phyloP scores from a whole-genome alignment of 2,888 invertebrate genomes.

The Polylopha cassiicola region DNA sequence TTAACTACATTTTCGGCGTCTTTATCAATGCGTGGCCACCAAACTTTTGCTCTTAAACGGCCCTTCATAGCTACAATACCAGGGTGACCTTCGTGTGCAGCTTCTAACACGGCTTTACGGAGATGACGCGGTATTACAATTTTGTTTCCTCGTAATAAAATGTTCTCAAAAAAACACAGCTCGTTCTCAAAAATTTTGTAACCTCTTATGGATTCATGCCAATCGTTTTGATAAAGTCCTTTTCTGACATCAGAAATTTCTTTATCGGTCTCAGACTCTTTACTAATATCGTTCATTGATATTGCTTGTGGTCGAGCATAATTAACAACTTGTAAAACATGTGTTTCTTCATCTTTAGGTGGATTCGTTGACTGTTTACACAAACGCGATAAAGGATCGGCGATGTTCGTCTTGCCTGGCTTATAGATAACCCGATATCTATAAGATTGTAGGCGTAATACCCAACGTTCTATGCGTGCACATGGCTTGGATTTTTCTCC shows the following conservation, averaged over 20 bases:
- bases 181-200: constrained; percentile 13
- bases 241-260: constrained; percentile 4
- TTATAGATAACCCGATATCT: constrained; percentile 2
- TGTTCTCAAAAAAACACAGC: constrained; percentile 6
- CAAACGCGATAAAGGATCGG: constrained; percentile 12
- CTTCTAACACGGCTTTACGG: constrained; percentile 22
- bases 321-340: constrained; percentile 1
- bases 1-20: constrained; percentile 27
- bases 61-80: constrained; percentile 24
- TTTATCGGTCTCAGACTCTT: not conserved
- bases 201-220: constrained; percentile 10
- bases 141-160: constrained; percentile 3
- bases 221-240: constrained; percentile 2
- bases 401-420: constrained; percentile 18
- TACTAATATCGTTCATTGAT: constrained; percentile 3
- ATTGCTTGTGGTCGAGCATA: not conserved
- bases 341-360: not conserved
- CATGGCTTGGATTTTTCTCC: constrained; percentile 18
- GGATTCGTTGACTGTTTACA: too few species aligned
- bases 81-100: constrained; percentile 33
- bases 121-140: constrained; percentile 6
- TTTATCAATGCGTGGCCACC: constrained; percentile 41
- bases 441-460: constrained; percentile 10
- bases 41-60: constrained; percentile 38
- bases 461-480: constrained; percentile 18